Conservation (phyloP, 2,797 vertebrate species). For the Coreius guichenoti region DNA sequence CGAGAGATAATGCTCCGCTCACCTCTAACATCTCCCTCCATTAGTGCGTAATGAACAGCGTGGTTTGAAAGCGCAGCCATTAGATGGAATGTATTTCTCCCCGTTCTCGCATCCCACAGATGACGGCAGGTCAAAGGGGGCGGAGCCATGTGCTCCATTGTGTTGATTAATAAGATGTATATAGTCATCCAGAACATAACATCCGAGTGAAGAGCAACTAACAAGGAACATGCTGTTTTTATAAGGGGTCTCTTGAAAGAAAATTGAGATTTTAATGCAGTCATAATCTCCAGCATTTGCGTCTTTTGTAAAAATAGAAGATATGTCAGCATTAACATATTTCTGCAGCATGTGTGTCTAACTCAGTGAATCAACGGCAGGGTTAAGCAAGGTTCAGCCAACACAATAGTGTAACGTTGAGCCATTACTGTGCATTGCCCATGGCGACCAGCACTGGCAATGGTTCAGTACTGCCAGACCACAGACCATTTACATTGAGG, state of each 20-base stretch:
- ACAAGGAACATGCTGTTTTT: conserved; percentile 50
- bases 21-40: conserved; percentile 56
- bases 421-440: conserved; percentile 49
- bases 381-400: conserved; percentile 48
- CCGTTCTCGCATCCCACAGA: not conserved
- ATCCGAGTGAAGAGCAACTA: conserved; percentile 12
- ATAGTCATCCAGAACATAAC: conserved; percentile 50
- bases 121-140: conserved; percentile 12
- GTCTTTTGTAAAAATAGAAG: conserved; percentile 36
- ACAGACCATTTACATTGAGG: conserved; percentile 29
- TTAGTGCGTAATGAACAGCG: conserved; percentile 63
- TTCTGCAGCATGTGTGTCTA: conserved; percentile 25
- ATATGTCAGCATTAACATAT: conserved; percentile 42
- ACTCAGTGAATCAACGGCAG: conserved; percentile 37
- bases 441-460: conserved; percentile 39
- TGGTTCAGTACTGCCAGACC: conserved; percentile 10
- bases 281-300: conserved; percentile 27
- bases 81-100: conserved; percentile 6
- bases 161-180: conserved; percentile 59
- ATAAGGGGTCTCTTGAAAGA: conserved; percentile 28
- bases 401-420: conserved; percentile 20
- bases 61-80: conserved; percentile 61
- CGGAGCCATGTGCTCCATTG: conserved; percentile 43
- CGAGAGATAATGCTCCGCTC: conserved; percentile 56
- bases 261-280: conserved; percentile 15